Evolutionary conservation across 2,797 vertebrate genomes (phyloP), one percentile per base, ranked within the genome.

Genomic region (Thalassophryne amazonica): DNA sequence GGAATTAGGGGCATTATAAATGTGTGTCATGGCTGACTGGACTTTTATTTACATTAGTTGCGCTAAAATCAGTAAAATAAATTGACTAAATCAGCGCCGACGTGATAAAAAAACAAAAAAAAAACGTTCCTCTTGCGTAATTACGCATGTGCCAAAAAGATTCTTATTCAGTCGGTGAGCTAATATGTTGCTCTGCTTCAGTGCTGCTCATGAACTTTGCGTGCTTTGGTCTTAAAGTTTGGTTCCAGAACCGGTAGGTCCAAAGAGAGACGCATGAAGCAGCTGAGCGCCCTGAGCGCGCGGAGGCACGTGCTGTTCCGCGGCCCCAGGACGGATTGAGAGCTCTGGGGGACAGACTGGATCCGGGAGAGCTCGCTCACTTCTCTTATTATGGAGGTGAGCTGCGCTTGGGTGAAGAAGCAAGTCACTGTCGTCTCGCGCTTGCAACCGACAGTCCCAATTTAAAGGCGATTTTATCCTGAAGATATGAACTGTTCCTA

Each of bases 191-290:
- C 8, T 7, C 11, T 7, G 5, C 3, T 10, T 11, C 24, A 31
- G 13, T 14, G 2, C 5, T 2, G 6, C 7, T 25, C 21, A 5
- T 13, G 8, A 7, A 25, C 25, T 11, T 15, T 10, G n/a, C n/a
- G 16, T 1, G 6, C 8, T 7, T 11, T 7, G 5, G 3, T 10
- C 11, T 24, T 4, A 30, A 98, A 96, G 96, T 99, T 14, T 99
- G 96, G 95, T 98, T 99, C 84, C 96, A 99, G 85, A 99, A 98
- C 46, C 90, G 96, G 5, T n/a, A 83, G 96, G 61, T 99, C 95
- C 14, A 99, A 98, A 74, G 96, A 98, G 81, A 86, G 96, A 17
- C 83, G 96, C 17, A 97, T 98, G 95, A 98, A 98, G 81, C 95
- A 98, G 81, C 87, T 98, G 84, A 98, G 95, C 70, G 92, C 94